Evolutionary conservation across 2,797 vertebrate species (phyloP), one percentile per base, ranked within the genome.

Genomic region (Chelmon rostratus): DNA sequence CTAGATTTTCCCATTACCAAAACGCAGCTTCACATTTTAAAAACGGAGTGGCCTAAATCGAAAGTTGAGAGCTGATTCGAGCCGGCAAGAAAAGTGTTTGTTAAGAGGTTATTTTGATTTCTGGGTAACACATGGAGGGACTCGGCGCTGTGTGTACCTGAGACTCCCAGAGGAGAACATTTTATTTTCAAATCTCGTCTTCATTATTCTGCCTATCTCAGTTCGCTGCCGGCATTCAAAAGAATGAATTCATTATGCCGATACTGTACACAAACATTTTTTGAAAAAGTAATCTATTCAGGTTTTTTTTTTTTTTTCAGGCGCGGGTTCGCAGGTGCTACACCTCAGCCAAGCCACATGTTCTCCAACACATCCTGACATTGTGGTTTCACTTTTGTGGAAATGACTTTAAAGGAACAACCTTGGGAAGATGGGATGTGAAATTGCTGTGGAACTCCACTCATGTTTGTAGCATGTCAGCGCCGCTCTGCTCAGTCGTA

Each of bases 1-100:
- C 93, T 90, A 91, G 94, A 79, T 88, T 95, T 94, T 85, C 79
- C 90, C 84, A 94, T 94, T 94, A 91, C 68, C 88, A 58, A n/a
- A 86, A 63, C 69, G 73, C 87, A 46, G 78, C 71, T 88, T 68
- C 75, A 73, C 82, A 46, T 76, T 78, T 79, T 35, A 25, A 71
- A 88, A 82, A 40, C 8, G 12, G 3, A 82, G 67, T 52, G 90
- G 94, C 82, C 78, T 91, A 86, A 96, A 97, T 94, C 85, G 87
- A 78, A 69, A 79, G 86, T 90, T 82, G 82, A 91, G 92, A 88
- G 88, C 79, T 84, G 84, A 82, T 86, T 77, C 57, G 69, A 76
- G 80, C 37, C 46, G 38, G 11, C 21, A 35, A 49, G 61, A 77
- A 88, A 89, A 85, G 75, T 75, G 84, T 86, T 91, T 90, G 86